phyloP scores from a whole-genome alignment of 2,888 invertebrate species.

The Pandemis cinnamomeana region DNA sequence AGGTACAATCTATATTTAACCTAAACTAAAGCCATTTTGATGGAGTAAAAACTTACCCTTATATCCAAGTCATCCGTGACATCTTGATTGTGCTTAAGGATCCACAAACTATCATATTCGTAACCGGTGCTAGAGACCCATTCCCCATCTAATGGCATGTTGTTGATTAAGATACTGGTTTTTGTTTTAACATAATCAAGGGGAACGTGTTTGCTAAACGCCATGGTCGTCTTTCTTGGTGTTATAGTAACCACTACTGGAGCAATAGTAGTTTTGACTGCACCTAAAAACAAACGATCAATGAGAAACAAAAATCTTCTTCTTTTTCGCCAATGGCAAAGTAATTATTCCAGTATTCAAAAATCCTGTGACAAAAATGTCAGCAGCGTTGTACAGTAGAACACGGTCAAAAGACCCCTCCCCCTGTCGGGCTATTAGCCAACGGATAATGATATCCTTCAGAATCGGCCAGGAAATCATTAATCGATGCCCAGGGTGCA shows the following conservation, averaged over 20 bases:
- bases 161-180: conserved; percentile 60
- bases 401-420: too few species aligned
- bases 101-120: conserved; percentile 80
- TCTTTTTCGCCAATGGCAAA: too few species aligned
- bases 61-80: conserved; percentile 58
- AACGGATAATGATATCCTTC: too few species aligned
- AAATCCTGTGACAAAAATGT: too few species aligned
- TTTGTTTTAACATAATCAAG: conserved; percentile 57
- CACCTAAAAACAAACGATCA: conserved; percentile 58
- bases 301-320: too few species aligned
- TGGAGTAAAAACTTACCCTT: conserved; percentile 56
- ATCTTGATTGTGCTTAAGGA: conserved; percentile 59
- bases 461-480: too few species aligned
- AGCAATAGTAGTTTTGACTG: conserved; percentile 71
- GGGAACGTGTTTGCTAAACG: conserved; percentile 72
- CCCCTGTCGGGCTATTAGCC: too few species aligned
- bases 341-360: too few species aligned
- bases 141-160: conserved; percentile 56
- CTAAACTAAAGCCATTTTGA: not conserved
- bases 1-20: too few species aligned
- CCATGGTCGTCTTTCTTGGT: conserved; percentile 63
- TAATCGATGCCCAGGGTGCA: too few species aligned
- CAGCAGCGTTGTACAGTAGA: too few species aligned
- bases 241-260: conserved; percentile 69
- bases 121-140: conserved; percentile 76